A percentile compares a stretch with the other conserved stretches of the same genome.
Evolutionary conservation across 2,797 vertebrate genomes (phyloP).

Genomic region (Diplodus puntazzo): DNA sequence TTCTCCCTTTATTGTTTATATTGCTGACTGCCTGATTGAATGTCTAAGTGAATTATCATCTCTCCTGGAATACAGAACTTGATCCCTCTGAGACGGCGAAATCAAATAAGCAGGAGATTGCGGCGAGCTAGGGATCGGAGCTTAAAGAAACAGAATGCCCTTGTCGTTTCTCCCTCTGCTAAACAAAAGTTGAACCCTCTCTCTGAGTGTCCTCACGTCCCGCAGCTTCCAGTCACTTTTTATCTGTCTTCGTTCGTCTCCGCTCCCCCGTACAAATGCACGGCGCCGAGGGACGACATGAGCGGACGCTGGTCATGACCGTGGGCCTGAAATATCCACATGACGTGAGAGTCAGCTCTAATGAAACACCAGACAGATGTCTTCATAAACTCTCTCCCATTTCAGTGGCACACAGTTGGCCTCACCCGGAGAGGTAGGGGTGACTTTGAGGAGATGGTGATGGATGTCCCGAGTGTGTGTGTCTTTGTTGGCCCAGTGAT

Average conservation of each 20-base stretch:
- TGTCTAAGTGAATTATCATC: constrained; percentile 11
- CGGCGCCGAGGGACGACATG: constrained; percentile 28
- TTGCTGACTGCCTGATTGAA: neutral
- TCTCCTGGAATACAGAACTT: constrained; percentile 24
- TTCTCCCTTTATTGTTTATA: neutral
- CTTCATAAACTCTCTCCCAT: constrained; percentile 64
- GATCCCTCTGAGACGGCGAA: neutral
- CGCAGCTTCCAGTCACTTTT: constrained; percentile 27
- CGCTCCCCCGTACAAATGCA: neutral
- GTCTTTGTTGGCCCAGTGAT: constrained; percentile 40
- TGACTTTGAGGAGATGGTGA: constrained; percentile 72
- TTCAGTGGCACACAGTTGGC: constrained; percentile 42
- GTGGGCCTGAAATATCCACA: constrained; percentile 58
- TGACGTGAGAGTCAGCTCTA: constrained; percentile 60
- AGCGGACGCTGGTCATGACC: constrained; percentile 30
- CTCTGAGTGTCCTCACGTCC: constrained; percentile 36
- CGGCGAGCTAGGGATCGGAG: neutral
- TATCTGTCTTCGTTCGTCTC: constrained; percentile 24
- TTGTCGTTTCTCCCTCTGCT: constrained; percentile 21
- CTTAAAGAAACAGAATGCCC: neutral
- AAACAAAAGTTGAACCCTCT: constrained; percentile 23
- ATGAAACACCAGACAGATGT: constrained; percentile 79
- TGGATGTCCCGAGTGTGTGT: constrained; percentile 31
- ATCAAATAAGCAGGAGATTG: constrained; percentile 18
- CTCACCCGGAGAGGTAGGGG: constrained; percentile 58